phyloP scores from a whole-genome alignment of 1,140 invertebrate species.

The Goniozus legneri region DNA sequence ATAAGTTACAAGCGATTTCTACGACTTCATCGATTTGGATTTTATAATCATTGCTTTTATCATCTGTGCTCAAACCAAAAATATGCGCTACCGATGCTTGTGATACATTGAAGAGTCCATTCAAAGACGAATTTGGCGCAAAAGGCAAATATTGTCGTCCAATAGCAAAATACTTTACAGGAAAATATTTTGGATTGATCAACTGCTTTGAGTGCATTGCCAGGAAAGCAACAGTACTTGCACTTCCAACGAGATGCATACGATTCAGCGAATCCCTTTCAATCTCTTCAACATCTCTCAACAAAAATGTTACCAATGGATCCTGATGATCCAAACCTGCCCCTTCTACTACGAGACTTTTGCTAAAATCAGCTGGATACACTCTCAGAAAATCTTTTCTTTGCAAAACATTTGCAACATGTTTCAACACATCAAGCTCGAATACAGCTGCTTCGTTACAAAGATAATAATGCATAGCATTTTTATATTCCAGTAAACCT shows the following conservation, averaged over 20 bases:
- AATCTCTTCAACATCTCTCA: constrained; percentile 53
- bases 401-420: constrained; percentile 34
- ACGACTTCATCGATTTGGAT: constrained; percentile 52
- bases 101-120: constrained; percentile 59
- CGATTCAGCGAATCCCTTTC: constrained; percentile 50
- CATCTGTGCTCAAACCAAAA: constrained; percentile 55
- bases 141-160: constrained; percentile 63
- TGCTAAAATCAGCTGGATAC: constrained; percentile 61
- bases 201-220: constrained; percentile 62
- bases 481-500: constrained; percentile 58
- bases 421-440: constrained; percentile 57
- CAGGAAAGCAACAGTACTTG: constrained; percentile 62
- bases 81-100: constrained; percentile 61
- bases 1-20: constrained; percentile 51
- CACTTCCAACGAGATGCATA: constrained; percentile 65
- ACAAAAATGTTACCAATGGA: constrained; percentile 54
- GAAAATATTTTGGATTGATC: constrained; percentile 55
- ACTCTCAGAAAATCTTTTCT: constrained; percentile 51
- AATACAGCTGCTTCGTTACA: constrained; percentile 62
- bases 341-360: constrained; percentile 66
- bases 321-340: constrained; percentile 59
- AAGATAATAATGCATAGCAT: constrained; percentile 61
- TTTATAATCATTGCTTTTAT: constrained; percentile 40
- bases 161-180: constrained; percentile 60
- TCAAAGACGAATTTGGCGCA: constrained; percentile 23